These are phyloP conservation scores for zebrafish (Danio rerio) DNA, from an alignment of 2,113 vertebrate genomes.

Conservation along the genomic window GRCz12tu NC_133187.1:25282001-25282500, in stretches of 20 bases:
- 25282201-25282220: too few species aligned
- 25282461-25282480: neutral
- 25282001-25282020: too few species aligned
- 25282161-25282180: too few species aligned
- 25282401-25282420: constrained; percentile 22
- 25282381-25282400: neutral
- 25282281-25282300: neutral
- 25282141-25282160: too few species aligned
- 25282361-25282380: neutral
- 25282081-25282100: too few species aligned
- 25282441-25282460: constrained; percentile 5
- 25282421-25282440: constrained; percentile 31
- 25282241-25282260: neutral
- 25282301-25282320: constrained; percentile 12
- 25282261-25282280: neutral
- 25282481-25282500: neutral
- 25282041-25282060: too few species aligned
- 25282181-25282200: too few species aligned
- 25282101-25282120: too few species aligned
- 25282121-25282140: too few species aligned
- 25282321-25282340: neutral
- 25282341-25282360: neutral
- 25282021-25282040: too few species aligned
- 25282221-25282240: neutral
- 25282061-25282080: too few species aligned